Percentiles rank a stretch among this genome's conserved stretches.
These are phyloP conservation scores for Phymorhynchus buccinoides DNA, from an alignment of 1,140 invertebrate genomes.

Conservation along the genomic window DNA sequence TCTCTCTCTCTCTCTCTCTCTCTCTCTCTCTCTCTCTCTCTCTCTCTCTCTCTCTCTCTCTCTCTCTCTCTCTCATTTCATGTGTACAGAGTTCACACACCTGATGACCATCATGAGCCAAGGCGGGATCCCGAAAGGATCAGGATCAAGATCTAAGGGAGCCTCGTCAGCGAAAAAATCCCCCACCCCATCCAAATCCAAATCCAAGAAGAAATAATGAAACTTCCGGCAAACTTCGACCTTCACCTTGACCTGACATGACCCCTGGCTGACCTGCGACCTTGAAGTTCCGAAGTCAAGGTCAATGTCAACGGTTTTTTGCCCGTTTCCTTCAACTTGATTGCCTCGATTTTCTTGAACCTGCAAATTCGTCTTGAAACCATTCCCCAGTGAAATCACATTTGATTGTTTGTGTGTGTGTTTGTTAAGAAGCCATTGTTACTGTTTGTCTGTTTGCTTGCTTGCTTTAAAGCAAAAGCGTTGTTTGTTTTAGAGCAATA, in stretches of 20 bases:
- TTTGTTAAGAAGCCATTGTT: too few species aligned
- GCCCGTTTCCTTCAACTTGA: too few species aligned
- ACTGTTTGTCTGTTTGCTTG: too few species aligned
- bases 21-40: not conserved
- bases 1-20: not conserved
- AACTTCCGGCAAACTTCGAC: not conserved
- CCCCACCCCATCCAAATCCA: constrained; percentile 32
- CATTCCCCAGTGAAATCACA: too few species aligned
- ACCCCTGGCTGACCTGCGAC: not conserved
- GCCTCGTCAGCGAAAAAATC: not conserved
- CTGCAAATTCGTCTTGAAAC: not conserved
- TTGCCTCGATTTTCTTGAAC: too few species aligned
- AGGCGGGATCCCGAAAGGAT: not conserved
- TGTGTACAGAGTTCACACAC: constrained; percentile 29
- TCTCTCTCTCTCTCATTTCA: too few species aligned
- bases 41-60: too few species aligned
- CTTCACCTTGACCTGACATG: not conserved
- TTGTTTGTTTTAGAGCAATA: too few species aligned
- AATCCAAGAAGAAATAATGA: constrained; percentile 39
- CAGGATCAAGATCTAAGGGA: not conserved
- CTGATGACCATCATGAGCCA: constrained; percentile 14
- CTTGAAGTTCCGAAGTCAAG: not conserved
- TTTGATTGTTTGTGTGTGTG: too few species aligned
- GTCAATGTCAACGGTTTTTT: too few species aligned
- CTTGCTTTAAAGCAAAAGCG: too few species aligned